Evolutionary conservation across 1,140 invertebrate species (phyloP), one percentile per base, ranked within the genome.

Genomic region (Dendroctonus ponderosae): DNA sequence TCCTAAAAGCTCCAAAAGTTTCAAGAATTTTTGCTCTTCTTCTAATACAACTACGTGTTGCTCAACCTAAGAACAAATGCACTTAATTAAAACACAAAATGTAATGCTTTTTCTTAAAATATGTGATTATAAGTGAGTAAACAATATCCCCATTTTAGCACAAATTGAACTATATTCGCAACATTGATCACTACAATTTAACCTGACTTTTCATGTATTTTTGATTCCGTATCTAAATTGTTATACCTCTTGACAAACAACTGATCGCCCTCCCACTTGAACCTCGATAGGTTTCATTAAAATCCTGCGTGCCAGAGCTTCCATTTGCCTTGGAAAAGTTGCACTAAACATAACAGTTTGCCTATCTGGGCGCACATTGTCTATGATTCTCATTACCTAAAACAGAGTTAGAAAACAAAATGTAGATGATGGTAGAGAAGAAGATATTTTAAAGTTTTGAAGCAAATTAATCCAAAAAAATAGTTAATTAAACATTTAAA

Each of bases 321-420:
- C 98, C 97, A 99, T 99, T 82, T 98, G 96, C 5, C 97, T 82
- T 0, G 98, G 98, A 78, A 99, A 99, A 0, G 98, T 99, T 0
- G 98, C 98, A 71, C 94, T 98, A 79, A 99, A 99, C 86, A 99
- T 91, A 0, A 99, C 97, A 0, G 96, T 98, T 80, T 99, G 96
- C 52, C 96, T 80, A 80, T 99, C 97, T 0, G 98, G 98, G 41
- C 97, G 84, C 3, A 99, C 89, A 78, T 98, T 98, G 73, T 99
- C 97, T 70, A 99, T 91, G 50, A 99, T 99, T 70, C 94, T 87
- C 92, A 96, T 98, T 0, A 96, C 91, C 66, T 68, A 43, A 38
- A 57, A 52, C 41, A 42, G 38, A 58, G n/a, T 86, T 90, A 68
- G 57, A 67, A 26, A 54, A 7, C 26, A 26, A 26, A 26, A 26